Conservation (phyloP, 2,888 invertebrate species). For the Thera britannica region DNA sequence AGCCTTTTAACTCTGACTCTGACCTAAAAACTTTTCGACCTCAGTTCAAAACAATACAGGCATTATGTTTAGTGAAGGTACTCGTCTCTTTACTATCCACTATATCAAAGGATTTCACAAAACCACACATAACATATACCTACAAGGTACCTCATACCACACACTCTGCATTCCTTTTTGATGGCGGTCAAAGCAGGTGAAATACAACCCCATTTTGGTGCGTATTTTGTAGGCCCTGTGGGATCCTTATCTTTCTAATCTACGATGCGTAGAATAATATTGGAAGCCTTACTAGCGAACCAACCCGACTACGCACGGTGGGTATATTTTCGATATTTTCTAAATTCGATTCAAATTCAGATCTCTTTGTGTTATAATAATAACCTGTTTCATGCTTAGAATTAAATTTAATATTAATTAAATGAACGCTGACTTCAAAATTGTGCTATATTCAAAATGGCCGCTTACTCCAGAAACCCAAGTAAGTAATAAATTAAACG, state of each 20-base stretch:
- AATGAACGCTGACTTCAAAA: not conserved
- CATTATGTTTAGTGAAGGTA: no score
- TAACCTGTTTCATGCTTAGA: no score
- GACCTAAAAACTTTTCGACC: no score
- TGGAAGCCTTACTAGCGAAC: not conserved
- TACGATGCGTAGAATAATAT: not conserved
- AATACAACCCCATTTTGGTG: not conserved
- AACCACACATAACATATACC: slow-evolving; percentile 1
- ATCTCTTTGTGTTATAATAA: no score
- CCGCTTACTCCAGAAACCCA: not conserved
- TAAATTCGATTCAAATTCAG: no score
- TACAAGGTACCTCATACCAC: slow-evolving; percentile 2
- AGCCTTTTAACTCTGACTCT: no score
- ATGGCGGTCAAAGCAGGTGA: slow-evolving; percentile 11
- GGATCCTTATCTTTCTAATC: slow-evolving; percentile 5
- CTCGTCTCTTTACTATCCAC: not conserved
- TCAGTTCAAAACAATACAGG: no score
- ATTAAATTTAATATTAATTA: no score
- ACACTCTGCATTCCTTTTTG: slow-evolving; percentile 10
- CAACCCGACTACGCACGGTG: no score
- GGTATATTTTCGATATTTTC: no score
- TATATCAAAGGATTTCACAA: not conserved
- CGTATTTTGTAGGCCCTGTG: slow-evolving; percentile 1
- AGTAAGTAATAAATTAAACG: slow-evolving; percentile 39
- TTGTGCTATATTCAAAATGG: not conserved